A percentile compares a stretch with the other conserved stretches of the same genome.
phyloP scores from a whole-genome alignment of 2,888 invertebrate species.

The Aricia artaxerxes region DNA sequence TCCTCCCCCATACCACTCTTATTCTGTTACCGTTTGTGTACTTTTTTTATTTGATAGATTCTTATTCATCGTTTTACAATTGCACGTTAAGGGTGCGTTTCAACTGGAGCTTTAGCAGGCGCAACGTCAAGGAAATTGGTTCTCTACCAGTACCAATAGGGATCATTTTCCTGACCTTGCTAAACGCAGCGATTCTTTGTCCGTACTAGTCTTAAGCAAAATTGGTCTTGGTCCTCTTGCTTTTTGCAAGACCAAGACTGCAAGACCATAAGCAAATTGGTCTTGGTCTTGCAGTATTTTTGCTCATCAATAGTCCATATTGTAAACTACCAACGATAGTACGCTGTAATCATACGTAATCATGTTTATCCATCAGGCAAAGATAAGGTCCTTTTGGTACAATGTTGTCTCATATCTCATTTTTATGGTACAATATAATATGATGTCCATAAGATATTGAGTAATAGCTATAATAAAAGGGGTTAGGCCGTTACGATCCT shows the following conservation, averaged over 20 bases:
- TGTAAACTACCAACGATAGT: background rate
- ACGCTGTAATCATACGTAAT: background rate
- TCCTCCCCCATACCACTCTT: constrained; percentile 36
- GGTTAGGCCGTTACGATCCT: background rate
- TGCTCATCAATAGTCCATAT: too few relatives aligned
- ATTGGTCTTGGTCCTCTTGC: too few relatives aligned
- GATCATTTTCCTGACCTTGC: background rate
- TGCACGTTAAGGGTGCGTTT: background rate
- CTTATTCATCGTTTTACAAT: background rate
- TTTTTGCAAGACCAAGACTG: too few relatives aligned
- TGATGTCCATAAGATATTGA: background rate
- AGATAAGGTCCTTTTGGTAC: background rate
- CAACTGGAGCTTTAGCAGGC: background rate
- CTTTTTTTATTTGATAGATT: background rate
- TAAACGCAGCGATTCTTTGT: background rate
- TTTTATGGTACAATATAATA: background rate
- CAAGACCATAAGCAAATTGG: too few relatives aligned
- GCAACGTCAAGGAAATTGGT: background rate
- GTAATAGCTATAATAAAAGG: background rate
- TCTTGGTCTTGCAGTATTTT: too few relatives aligned
- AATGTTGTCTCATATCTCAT: background rate
- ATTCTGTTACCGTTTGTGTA: constrained; percentile 34
- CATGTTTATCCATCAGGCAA: background rate
- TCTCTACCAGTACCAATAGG: too few relatives aligned
- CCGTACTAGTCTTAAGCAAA: too few relatives aligned